Evolutionary conservation across 2,113 vertebrate species (phyloP), one percentile per base, ranked within the genome.

Genomic region (Cranoglanis bouderius): DNA sequence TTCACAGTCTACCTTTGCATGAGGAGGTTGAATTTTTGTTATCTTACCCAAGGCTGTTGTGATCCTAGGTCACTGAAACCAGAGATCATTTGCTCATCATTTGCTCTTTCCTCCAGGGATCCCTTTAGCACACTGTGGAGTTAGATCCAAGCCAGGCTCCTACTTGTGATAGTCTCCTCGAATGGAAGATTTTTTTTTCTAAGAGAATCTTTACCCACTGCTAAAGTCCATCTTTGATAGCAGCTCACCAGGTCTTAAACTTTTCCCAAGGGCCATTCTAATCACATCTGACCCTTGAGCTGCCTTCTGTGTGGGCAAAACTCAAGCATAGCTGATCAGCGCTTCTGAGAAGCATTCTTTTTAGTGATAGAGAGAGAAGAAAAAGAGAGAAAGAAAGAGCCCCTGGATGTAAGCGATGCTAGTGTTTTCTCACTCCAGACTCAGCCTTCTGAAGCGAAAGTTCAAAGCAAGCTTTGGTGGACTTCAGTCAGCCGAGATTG

Each of bases 321-420:
- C 88, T 89, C 55, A 87, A 83, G 38, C 90, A 78, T 35, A 61
- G 75, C 40, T 40, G 87, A 85, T 81, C 84, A 92, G 72, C 74
- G 12, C 90, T 92, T 93, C 91, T 86, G 89, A 92, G 91, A 91
- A 92, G 88, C 86, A 91, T 91, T 91, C 85, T 84, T 90, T 93
- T 43, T 57, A 84, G 29, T 7, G 43, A 81, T 61, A 93, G 88
- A 53, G 85, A 88, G 46, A 77, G 65, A 88, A 89, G 83, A 89
- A 88, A 91, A 92, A 91, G 80, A 82, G 85, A 87, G 61, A 92
- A 94, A 92, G 87, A 88, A 55, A 78, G 67, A 82, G 77, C 80
- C 49, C 72, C 24, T 19, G 89, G 89, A 92, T 90, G 81, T 53
- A 81, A 90, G 35, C 24, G 29, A 35, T 5, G 3, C 43, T 59